Evolutionary conservation across 1,140 invertebrate species (phyloP).

Genomic region (Diachasmimorpha longicaudata): DNA sequence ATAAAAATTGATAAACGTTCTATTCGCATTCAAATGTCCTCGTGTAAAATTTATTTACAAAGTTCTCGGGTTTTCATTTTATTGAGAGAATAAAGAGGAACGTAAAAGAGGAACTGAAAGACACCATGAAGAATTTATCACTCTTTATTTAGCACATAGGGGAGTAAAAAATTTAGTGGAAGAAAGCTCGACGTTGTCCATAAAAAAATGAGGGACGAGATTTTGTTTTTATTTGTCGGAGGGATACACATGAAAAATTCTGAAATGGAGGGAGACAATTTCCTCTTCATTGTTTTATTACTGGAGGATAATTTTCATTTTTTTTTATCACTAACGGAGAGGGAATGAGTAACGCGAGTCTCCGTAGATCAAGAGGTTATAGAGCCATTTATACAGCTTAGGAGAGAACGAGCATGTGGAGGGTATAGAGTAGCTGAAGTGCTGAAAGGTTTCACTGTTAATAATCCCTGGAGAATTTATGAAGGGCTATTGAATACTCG

Average conservation of each 20-base stretch:
- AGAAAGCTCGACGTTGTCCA: too few species aligned
- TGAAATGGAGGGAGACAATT: not conserved
- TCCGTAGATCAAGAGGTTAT: not conserved
- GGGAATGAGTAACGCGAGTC: not conserved
- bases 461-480: not conserved
- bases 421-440: not conserved
- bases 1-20: too few species aligned
- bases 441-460: not conserved
- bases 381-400: not conserved
- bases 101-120: too few species aligned
- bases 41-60: too few species aligned
- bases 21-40: too few species aligned
- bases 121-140: too few species aligned
- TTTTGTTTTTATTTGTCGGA: too few species aligned
- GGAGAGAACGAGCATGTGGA: not conserved
- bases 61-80: constrained; percentile 10
- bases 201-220: too few species aligned
- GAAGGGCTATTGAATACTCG: not conserved
- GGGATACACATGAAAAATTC: not conserved
- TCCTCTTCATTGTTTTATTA: not conserved
- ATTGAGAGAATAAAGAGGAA: too few species aligned
- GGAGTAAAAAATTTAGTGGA: too few species aligned
- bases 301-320: not conserved
- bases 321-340: not conserved
- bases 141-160: too few species aligned